Evolutionary conservation across 2,888 invertebrate species (phyloP).

Genomic region (Eurytoma californica): DNA sequence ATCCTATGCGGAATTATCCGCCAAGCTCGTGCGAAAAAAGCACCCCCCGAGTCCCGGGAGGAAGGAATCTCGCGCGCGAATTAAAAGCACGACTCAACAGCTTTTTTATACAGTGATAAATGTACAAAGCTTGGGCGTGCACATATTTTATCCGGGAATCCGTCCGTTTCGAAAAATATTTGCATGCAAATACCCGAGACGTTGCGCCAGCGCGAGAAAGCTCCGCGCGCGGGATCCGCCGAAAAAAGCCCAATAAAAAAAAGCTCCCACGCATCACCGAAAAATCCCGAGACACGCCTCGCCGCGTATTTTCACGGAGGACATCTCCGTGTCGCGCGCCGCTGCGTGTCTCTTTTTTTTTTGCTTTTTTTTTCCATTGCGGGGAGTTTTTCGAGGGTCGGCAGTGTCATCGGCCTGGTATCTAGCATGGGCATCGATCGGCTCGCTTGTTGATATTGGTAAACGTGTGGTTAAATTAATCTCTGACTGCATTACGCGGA

Average conservation of each 20-base stretch:
- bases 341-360: background rate
- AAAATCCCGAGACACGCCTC: slow-evolving; percentile 38
- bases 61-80: slow-evolving; percentile 36
- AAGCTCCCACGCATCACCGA: background rate
- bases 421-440: background rate
- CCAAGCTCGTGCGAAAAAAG: background rate
- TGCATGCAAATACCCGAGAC: slow-evolving; percentile 52
- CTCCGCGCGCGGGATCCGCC: background rate
- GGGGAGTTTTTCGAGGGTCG: background rate
- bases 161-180: slow-evolving; percentile 55
- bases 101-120: slow-evolving; percentile 53
- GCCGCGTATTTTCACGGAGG: slow-evolving; percentile 39
- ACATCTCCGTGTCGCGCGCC: slow-evolving; percentile 1
- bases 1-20: background rate
- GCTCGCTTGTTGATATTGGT: background rate
- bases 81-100: slow-evolving; percentile 49
- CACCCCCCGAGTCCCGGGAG: background rate
- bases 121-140: slow-evolving; percentile 38
- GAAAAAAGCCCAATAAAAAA: slow-evolving; percentile 36
- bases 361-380: background rate
- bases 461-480: background rate
- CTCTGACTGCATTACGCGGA: too few species aligned
- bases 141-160: slow-evolving; percentile 54
- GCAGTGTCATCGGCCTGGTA: too few species aligned
- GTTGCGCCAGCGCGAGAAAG: slow-evolving; percentile 35